These are phyloP conservation scores for Mormyrus hasselquistii DNA, from an alignment of 2,797 vertebrate genomes.

Conservation along the genomic window DNA sequence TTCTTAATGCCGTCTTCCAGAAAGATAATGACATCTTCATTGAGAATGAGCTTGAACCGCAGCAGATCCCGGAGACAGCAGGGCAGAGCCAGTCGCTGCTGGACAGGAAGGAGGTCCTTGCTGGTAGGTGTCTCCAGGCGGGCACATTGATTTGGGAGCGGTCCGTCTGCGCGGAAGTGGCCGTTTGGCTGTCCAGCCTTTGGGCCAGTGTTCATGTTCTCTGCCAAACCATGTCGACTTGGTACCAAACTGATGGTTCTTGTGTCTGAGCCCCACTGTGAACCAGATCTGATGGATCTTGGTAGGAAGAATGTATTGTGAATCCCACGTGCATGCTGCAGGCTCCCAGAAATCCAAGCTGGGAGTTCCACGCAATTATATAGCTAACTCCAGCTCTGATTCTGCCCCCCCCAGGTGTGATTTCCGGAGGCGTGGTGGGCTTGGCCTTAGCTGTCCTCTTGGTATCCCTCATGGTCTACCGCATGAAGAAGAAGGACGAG, in stretches of 20 bases:
- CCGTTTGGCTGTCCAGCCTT: neutral
- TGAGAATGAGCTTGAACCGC: neutral
- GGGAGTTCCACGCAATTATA: neutral
- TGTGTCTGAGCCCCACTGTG: neutral
- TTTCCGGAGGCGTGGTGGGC: slow-evolving; percentile 72
- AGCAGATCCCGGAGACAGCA: neutral
- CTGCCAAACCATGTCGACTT: neutral
- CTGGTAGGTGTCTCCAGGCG: slow-evolving; percentile 21
- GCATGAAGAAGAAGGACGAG: slow-evolving; percentile 84
- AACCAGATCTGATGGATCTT: neutral
- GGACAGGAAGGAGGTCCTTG: slow-evolving; percentile 41
- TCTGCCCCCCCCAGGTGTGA: slow-evolving; percentile 58
- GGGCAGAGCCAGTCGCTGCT: slow-evolving; percentile 28
- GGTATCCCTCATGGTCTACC: slow-evolving; percentile 74
- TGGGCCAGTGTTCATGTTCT: neutral
- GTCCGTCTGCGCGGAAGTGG: no score
- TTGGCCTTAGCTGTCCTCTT: slow-evolving; percentile 68
- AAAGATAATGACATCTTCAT: slow-evolving; percentile 7
- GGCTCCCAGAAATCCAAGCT: neutral
- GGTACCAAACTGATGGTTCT: neutral
- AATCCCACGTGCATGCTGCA: neutral
- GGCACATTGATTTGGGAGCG: neutral
- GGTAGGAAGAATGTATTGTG: neutral
- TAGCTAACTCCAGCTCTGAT: neutral
- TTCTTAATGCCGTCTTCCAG: neutral